Base-by-base conservation (phyloP, 1,140 invertebrate species). In the Argopecten irradians region DNA sequence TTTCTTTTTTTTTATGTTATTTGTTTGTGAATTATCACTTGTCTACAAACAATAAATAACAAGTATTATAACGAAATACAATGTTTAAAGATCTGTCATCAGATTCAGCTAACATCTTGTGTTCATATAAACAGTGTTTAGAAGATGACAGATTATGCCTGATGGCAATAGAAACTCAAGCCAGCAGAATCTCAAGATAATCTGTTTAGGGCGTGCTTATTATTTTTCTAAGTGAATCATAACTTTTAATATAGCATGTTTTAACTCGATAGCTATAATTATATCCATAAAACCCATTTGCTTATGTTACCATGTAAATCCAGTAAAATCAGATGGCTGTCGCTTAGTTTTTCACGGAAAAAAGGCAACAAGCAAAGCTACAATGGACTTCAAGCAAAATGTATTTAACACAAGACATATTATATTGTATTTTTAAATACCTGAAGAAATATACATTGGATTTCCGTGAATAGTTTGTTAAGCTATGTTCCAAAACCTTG, bases 1-100 rank as follows among this genome's bases (percentile, higher is more conserved):
- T 11, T 71, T 3, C 5, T 8, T 39, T 39, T 39, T 39, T 39
- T 39, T 39, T 8, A 39, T 8, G 36, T 8, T 28, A 28, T 28
- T 71, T 71, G n/a, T 71, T 71, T n/a, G 22, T 71, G 5, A 28
- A 71, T 71, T 71, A 71, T 5, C 22, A n/a, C 55, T 28, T 28
- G 55, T 71, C 16, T 71, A 71, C 55, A 71, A 71, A 71, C 55
- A 71, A 71, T 71, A 71, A 71, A 28, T 71, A 28, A 71, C 55
- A 71, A 39, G 28, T 71, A 7, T n/a, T 71, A 28, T 5, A n/a
- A 71, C 55, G 55, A n/a, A 71, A 71, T 71, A 28, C 55, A 71
- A 71, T 28, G 5, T 71, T 28, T 71, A 5, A 71, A 71, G 55
- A 71, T 71, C 55, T 71, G 55, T 71, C n/a, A 28, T 71, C 55